These are phyloP conservation scores for Epizoanthus ramosus DNA, from an alignment of 92 coral and sea anemone genomes.

Conservation along the genomic window DNA sequence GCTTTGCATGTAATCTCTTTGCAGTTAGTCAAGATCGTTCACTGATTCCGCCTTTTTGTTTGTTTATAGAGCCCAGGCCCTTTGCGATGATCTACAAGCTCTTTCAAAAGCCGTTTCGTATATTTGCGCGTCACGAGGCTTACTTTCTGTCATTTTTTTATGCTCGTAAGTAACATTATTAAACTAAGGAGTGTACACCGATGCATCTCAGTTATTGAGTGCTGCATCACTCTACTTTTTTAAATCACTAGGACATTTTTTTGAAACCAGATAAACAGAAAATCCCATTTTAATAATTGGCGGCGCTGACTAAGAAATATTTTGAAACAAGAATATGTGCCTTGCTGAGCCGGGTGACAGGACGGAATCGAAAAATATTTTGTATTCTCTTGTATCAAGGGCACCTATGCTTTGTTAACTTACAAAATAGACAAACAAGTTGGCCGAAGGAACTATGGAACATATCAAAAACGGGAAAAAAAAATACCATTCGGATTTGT, in stretches of 20 bases:
- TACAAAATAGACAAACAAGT: background rate
- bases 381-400: slow-evolving; percentile 9
- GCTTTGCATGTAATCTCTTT: background rate
- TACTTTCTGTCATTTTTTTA: too few species aligned
- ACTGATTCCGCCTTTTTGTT: slow-evolving; percentile 9
- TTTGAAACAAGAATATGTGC: slow-evolving; percentile 2
- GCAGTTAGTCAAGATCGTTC: too few species aligned
- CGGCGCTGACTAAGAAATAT: background rate
- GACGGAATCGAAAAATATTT: slow-evolving; percentile 1
- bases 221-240: background rate
- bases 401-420: slow-evolving; percentile 11
- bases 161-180: background rate
- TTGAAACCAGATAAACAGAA: background rate
- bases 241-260: background rate
- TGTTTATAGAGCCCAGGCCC: background rate
- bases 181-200: background rate
- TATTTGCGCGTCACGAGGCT: slow-evolving; percentile 3
- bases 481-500: slow-evolving; percentile 12
- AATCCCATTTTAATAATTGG: background rate
- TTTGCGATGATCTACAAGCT: background rate
- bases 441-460: slow-evolving; percentile 18
- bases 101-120: background rate
- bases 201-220: background rate
- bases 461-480: too few species aligned
- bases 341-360: background rate